Percentiles rank a stretch among this genome's conserved stretches.
Evolutionary conservation across 2,888 invertebrate genomes (phyloP).

Genomic region (Carcina quercana): DNA sequence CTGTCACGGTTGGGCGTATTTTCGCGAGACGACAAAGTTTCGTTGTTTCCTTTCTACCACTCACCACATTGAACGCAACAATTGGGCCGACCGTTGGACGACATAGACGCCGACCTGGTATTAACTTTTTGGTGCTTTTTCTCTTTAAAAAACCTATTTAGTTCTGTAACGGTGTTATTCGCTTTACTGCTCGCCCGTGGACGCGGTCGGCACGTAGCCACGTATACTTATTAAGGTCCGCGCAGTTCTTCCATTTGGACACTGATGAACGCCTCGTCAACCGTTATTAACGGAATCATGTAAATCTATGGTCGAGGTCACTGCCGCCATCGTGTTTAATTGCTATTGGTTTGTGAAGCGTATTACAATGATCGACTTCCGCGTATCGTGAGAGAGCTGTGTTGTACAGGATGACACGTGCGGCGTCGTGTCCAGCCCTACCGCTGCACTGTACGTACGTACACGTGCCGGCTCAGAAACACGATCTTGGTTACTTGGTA

Average conservation of each 20-base stretch:
- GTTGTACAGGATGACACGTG: conserved; percentile 28
- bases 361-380: conserved; percentile 26
- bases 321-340: conserved; percentile 4
- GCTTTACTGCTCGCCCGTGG: conserved; percentile 36
- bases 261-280: conserved; percentile 25
- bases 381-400: conserved; percentile 19
- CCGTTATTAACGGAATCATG: conserved; percentile 38
- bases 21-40: background rate
- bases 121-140: conserved; percentile 66
- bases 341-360: conserved; percentile 2
- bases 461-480: conserved; percentile 40
- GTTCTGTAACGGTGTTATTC: conserved; percentile 61
- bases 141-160: conserved; percentile 61
- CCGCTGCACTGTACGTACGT: conserved; percentile 3
- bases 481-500: conserved; percentile 34
- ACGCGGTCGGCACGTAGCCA: conserved; percentile 41
- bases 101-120: conserved; percentile 49
- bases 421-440: conserved; percentile 10
- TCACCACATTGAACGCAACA: conserved; percentile 36
- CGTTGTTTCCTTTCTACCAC: conserved; percentile 9
- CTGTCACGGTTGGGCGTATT: background rate
- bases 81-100: conserved; percentile 65
- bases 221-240: conserved; percentile 57
- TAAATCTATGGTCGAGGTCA: conserved; percentile 8
- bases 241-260: conserved; percentile 34